Percentiles rank a stretch among this genome's conserved stretches.
Conservation (phyloP, 2,888 invertebrate species). For the Psylliodes chrysocephalus region DNA sequence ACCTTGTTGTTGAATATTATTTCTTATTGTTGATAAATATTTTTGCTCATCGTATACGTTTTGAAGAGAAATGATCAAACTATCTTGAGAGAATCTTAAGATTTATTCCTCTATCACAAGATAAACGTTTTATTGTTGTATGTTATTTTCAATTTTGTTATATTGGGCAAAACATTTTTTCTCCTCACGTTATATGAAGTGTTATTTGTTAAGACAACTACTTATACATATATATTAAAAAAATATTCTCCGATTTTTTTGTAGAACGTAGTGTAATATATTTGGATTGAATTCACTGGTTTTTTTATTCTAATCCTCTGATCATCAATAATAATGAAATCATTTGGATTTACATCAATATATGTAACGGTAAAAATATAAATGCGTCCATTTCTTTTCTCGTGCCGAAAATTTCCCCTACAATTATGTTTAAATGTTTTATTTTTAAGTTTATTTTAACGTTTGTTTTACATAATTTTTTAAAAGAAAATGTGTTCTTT, state of each 20-base stretch:
- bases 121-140: background rate
- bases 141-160: background rate
- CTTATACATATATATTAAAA: slow-evolving; percentile 22
- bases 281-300: slow-evolving; percentile 45
- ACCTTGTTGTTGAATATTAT: slow-evolving; percentile 16
- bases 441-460: too few species aligned
- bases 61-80: background rate
- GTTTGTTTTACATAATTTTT: too few species aligned
- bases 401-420: too few species aligned
- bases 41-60: slow-evolving; percentile 8
- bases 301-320: too few species aligned
- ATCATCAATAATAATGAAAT: too few species aligned
- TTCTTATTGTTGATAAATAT: slow-evolving; percentile 15
- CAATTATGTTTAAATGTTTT: too few species aligned
- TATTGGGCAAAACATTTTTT: slow-evolving; percentile 5
- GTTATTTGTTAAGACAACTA: slow-evolving; percentile 25
- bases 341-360: too few species aligned
- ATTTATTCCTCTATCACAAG: background rate
- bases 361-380: too few species aligned
- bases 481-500: too few species aligned
- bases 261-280: slow-evolving; percentile 59
- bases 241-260: slow-evolving; percentile 50
- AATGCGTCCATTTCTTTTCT: too few species aligned
- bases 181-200: slow-evolving; percentile 18
- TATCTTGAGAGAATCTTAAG: background rate